These are phyloP conservation scores for Drosophila prostipennis DNA, from an alignment of 2,888 invertebrate genomes.

Conservation along the genomic window DNA sequence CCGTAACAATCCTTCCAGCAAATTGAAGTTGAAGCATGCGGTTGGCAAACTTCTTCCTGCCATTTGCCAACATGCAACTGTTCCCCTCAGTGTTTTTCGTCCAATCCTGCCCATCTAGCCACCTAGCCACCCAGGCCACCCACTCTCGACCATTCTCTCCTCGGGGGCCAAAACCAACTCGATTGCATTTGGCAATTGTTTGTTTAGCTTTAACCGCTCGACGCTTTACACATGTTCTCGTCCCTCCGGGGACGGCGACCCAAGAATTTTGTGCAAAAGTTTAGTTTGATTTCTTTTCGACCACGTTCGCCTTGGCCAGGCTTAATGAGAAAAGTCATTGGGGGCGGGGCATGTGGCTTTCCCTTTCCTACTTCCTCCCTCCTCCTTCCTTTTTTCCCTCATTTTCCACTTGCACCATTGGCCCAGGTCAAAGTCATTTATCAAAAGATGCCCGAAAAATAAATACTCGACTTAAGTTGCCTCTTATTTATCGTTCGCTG, in stretches of 20 bases:
- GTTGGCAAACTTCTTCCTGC: constrained; percentile 65
- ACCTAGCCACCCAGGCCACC: not conserved
- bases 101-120: not conserved
- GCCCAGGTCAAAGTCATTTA: constrained; percentile 64
- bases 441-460: constrained; percentile 59
- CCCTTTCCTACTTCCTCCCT: constrained; percentile 26
- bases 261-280: constrained; percentile 42
- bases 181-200: constrained; percentile 68
- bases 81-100: constrained; percentile 2
- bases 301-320: constrained; percentile 53
- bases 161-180: constrained; percentile 21
- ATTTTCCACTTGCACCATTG: constrained; percentile 22
- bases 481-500: constrained; percentile 59
- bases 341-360: constrained; percentile 26
- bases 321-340: constrained; percentile 75
- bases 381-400: not conserved
- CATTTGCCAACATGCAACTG: constrained; percentile 67
- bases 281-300: constrained; percentile 64
- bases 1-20: constrained; percentile 44
- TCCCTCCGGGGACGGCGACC: constrained; percentile 4
- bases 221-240: constrained; percentile 65
- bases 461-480: constrained; percentile 58
- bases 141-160: not conserved
- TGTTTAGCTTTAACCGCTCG: constrained; percentile 61
- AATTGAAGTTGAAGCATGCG: constrained; percentile 77